These are phyloP conservation scores for Atherinosoma microstoma DNA, from an alignment of 2,797 vertebrate species.

Conservation along the genomic window DNA sequence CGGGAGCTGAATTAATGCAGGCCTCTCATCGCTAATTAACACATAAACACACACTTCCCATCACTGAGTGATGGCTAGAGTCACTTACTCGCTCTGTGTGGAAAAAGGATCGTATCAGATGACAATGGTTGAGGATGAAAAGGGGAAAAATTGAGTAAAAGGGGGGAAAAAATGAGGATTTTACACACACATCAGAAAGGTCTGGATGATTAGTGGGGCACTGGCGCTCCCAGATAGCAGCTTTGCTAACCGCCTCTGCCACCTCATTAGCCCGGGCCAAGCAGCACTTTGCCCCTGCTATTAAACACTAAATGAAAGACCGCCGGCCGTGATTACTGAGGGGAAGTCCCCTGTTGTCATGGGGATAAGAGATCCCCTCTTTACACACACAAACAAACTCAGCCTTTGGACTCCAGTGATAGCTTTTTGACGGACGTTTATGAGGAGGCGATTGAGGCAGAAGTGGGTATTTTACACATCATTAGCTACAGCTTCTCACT, in stretches of 20 bases:
- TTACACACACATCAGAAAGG: conserved; percentile 58
- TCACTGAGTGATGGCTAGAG: conserved; percentile 24
- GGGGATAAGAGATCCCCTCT: conserved; percentile 59
- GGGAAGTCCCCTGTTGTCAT: conserved; percentile 73
- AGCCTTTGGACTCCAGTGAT: conserved; percentile 32
- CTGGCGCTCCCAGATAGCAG: conserved; percentile 56
- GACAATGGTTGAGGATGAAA: background rate
- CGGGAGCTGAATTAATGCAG: conserved; percentile 45
- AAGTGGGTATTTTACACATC: conserved; percentile 67
- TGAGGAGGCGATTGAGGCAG: conserved; percentile 50
- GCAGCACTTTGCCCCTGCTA: conserved; percentile 70
- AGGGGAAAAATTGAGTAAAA: background rate
- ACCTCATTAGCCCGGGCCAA: conserved; percentile 75
- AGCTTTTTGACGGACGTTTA: conserved; percentile 56
- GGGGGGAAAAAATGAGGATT: conserved; percentile 5
- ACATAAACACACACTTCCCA: conserved; percentile 51
- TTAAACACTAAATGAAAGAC: conserved; percentile 79
- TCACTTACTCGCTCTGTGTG: conserved; percentile 17
- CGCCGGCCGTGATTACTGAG: conserved; percentile 70
- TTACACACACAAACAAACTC: conserved; percentile 18
- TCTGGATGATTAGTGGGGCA: conserved; percentile 67
- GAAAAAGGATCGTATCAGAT: conserved; percentile 28
- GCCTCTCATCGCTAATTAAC: conserved; percentile 67
- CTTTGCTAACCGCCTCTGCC: conserved; percentile 62
- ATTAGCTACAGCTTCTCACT: conserved; percentile 41